Conservation (phyloP, 2,797 vertebrate genomes). For the Sebastes miniatus region DNA sequence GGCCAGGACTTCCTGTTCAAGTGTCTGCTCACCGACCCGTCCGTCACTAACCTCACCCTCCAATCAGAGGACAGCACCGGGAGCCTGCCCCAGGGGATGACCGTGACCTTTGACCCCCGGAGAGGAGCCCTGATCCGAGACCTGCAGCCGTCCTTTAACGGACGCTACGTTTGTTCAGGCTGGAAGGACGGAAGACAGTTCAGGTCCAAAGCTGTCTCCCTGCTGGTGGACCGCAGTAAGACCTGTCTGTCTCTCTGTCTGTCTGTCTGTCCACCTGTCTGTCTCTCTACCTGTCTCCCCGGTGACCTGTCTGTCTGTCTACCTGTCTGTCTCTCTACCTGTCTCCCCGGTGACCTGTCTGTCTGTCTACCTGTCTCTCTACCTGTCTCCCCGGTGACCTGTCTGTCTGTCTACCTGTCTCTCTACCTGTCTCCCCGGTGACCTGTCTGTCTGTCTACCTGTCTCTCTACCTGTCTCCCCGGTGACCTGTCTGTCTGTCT, state of each 20-base stretch:
- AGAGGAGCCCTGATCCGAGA: constrained; percentile 81
- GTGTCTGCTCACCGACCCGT: constrained; percentile 86
- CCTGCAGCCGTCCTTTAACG: constrained; percentile 59
- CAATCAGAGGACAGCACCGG: rapidly evolving
- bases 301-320: neutral
- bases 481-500: no score
- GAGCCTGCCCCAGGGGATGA: constrained; percentile 62
- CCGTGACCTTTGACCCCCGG: constrained; percentile 75
- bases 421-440: no score
- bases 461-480: no score
- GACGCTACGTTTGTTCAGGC: constrained; percentile 80
- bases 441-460: no score
- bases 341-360: no score
- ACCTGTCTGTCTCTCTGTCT: neutral
- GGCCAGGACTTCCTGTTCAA: constrained; percentile 77
- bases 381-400: no score
- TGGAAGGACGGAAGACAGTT: constrained; percentile 23
- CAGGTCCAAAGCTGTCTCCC: constrained; percentile 29
- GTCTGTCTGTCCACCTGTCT: no score
- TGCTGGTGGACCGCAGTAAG: no score
- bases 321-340: no score
- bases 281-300: neutral
- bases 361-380: no score
- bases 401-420: neutral
- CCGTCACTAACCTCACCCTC: constrained; percentile 71